A percentile compares a stretch with the other conserved stretches of the same genome.
phyloP scores from a whole-genome alignment of 2,113 vertebrate genomes.

The Catharus fuscescens region DNA sequence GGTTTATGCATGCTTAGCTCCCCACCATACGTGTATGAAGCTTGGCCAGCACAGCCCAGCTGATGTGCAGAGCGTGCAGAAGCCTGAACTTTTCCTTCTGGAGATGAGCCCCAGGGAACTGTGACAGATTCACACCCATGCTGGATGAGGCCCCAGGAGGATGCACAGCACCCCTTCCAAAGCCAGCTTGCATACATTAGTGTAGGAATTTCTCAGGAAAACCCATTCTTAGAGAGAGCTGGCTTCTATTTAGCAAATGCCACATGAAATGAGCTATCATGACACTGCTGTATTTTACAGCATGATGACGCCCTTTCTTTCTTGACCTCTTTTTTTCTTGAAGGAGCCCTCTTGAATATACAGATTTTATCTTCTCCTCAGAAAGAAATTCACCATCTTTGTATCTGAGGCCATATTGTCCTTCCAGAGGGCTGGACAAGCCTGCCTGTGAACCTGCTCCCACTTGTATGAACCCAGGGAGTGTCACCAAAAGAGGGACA shows the following conservation, averaged over 20 bases:
- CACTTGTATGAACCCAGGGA: not conserved
- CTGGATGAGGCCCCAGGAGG: not conserved
- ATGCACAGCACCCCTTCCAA: not conserved
- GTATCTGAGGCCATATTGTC: not conserved
- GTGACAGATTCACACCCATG: not conserved
- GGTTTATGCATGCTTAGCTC: not conserved
- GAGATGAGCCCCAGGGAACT: not conserved
- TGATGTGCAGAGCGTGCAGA: rapidly evolving
- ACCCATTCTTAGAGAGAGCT: not conserved
- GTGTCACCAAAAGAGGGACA: not conserved
- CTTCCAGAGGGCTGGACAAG: not conserved
- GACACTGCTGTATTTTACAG: not conserved
- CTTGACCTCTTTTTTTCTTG: not conserved
- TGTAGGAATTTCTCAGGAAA: conserved; percentile 25
- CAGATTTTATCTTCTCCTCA: not conserved
- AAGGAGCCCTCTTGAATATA: not conserved
- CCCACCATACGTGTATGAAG: not conserved
- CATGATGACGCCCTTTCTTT: not conserved
- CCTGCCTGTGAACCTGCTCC: not conserved
- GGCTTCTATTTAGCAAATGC: not conserved
- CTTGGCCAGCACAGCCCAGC: not conserved
- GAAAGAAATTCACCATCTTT: not conserved
- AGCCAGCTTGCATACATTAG: conserved; percentile 5
- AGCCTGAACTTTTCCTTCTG: not conserved
- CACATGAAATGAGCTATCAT: not conserved